Conservation (phyloP, 2,113 vertebrate species). For the Rhagologus leucostigma region DNA sequence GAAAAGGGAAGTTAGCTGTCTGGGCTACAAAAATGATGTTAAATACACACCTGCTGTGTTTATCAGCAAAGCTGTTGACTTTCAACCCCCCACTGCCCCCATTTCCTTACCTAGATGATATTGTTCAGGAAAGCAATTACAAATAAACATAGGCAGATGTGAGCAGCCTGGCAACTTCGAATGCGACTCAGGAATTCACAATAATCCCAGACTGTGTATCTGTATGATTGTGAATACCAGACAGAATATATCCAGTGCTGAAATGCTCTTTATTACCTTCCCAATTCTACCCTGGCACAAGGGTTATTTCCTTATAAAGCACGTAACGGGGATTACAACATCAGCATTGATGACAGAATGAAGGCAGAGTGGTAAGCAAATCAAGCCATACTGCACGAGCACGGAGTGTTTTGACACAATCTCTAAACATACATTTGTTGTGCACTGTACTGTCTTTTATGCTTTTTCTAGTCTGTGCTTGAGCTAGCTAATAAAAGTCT, state of each 20-base stretch:
- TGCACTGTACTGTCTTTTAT: neutral
- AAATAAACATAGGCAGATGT: neutral
- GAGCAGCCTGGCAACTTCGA: neutral
- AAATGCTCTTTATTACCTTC: neutral
- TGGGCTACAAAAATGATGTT: neutral
- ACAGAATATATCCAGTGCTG: neutral
- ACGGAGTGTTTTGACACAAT: neutral
- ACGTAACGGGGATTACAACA: neutral
- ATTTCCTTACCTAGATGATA: neutral
- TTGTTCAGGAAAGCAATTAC: neutral
- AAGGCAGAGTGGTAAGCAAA: neutral
- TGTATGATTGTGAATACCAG: neutral
- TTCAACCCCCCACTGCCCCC: accelerated
- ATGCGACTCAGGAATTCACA: neutral
- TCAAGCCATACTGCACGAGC: neutral
- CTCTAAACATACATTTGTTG: neutral
- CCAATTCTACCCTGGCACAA: neutral
- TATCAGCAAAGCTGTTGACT: neutral
- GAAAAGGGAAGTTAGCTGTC: neutral
- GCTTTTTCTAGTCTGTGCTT: neutral
- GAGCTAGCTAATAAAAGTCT: neutral
- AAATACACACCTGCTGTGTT: neutral
- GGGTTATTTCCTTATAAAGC: neutral
- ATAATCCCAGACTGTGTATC: neutral
- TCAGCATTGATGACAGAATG: neutral